These are phyloP conservation scores for Drosophila kuntzei DNA, from an alignment of 2,888 invertebrate genomes.

Conservation along the genomic window DNA sequence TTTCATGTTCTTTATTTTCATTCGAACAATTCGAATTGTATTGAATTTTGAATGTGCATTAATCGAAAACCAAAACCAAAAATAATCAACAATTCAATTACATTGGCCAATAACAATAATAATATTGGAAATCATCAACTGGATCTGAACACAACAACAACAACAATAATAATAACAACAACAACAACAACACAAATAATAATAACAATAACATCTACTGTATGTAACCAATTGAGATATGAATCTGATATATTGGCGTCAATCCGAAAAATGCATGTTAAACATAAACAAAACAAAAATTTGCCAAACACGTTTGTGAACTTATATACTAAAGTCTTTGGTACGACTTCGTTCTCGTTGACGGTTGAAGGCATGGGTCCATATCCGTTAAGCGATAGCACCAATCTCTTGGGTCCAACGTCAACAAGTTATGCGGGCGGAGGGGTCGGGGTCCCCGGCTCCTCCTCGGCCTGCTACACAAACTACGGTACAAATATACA, in stretches of 20 bases:
- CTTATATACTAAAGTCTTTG: conserved; percentile 84
- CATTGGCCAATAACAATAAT: conserved; percentile 37
- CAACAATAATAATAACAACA: conserved; percentile 54
- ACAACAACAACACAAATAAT: conserved; percentile 40
- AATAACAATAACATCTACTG: conserved; percentile 47
- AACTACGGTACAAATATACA: conserved; percentile 86
- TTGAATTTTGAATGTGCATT: conserved; percentile 41
- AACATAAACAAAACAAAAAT: conserved; percentile 24
- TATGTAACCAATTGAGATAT: conserved; percentile 66
- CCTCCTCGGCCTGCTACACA: conserved; percentile 83
- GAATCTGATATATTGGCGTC: conserved; percentile 54
- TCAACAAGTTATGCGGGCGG: conserved; percentile 81
- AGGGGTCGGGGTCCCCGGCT: conserved; percentile 50
- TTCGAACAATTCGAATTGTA: conserved; percentile 57
- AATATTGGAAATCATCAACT: conserved; percentile 62
- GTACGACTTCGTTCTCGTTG: conserved; percentile 86
- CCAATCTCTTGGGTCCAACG: conserved; percentile 85
- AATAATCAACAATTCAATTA: conserved; percentile 59
- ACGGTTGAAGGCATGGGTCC: conserved; percentile 86
- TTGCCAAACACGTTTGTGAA: conserved; percentile 45
- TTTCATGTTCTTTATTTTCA: conserved; percentile 69
- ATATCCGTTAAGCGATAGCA: conserved; percentile 86
- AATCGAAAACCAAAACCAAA: conserved; percentile 50
- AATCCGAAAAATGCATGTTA: conserved; percentile 53
- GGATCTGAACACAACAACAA: conserved; percentile 50